Evolutionary conservation across 2,113 vertebrate genomes (phyloP).

Genomic region (Phaetusa simplex): DNA sequence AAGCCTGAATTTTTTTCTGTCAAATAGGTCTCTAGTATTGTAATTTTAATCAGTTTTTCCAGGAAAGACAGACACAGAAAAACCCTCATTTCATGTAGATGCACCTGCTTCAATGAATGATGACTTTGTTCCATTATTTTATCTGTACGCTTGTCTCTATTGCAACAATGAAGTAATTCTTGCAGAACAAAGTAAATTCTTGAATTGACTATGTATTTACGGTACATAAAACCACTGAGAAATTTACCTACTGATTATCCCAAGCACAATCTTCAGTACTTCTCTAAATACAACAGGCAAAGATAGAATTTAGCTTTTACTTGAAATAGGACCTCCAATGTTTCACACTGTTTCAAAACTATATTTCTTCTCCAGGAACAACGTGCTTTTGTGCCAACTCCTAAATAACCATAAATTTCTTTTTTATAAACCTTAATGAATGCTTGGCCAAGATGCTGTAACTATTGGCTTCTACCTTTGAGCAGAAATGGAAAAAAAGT

Average conservation of each 20-base stretch:
- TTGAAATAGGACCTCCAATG: constrained; percentile 22
- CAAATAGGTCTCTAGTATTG: background rate
- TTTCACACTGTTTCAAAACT: constrained; percentile 65
- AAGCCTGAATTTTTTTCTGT: background rate
- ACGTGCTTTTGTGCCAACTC: constrained; percentile 65
- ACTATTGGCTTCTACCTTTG: constrained; percentile 73
- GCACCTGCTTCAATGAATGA: constrained; percentile 10
- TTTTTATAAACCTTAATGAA: constrained; percentile 78
- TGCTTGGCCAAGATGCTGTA: constrained; percentile 75
- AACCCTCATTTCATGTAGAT: background rate
- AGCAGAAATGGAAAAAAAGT: constrained; percentile 71
- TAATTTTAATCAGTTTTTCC: background rate
- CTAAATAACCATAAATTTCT: constrained; percentile 78
- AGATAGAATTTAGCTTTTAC: constrained; percentile 25
- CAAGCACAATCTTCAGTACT: background rate
- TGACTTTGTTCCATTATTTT: background rate
- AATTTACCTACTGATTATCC: background rate
- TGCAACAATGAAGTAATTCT: background rate
- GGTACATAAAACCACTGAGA: background rate
- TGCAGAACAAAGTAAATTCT: constrained; percentile 13
- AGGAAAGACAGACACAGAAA: background rate
- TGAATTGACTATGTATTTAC: background rate
- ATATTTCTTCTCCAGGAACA: constrained; percentile 69
- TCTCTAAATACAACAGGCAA: background rate
- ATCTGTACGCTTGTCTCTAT: background rate